A percentile compares a stretch with the other conserved stretches of the same genome.
phyloP scores from a whole-genome alignment of 2,888 invertebrate species.

The Ornithoptera alexandrae region DNA sequence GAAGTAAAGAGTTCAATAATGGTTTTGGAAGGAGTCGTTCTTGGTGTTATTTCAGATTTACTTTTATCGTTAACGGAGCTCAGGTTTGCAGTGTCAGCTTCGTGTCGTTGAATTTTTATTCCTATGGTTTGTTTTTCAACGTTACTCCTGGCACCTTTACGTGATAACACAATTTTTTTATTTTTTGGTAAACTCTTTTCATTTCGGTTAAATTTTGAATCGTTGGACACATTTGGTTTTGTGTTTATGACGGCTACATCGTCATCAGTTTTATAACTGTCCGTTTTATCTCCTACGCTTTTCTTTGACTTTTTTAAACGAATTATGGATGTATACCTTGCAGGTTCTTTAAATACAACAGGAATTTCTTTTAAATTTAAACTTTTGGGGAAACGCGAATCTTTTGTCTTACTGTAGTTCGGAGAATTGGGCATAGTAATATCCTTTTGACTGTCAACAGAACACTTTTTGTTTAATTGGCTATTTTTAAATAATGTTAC shows the following conservation, averaged over 20 bases:
- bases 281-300: constrained; percentile 13
- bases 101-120: constrained; percentile 30
- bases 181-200: constrained; percentile 13
- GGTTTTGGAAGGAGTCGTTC: not conserved
- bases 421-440: not conserved
- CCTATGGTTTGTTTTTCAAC: constrained; percentile 13
- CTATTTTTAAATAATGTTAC: constrained; percentile 31
- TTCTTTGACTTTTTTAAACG: constrained; percentile 19
- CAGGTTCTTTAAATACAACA: constrained; percentile 10
- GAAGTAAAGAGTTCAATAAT: constrained; percentile 3
- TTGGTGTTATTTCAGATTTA: constrained; percentile 13
- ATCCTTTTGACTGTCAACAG: constrained; percentile 20
- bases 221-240: constrained; percentile 1
- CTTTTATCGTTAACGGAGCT: not conserved
- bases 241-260: not conserved
- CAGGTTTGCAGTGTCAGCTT: not conserved
- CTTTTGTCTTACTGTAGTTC: not conserved
- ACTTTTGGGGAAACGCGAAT: not conserved
- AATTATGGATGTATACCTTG: constrained; percentile 7
- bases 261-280: constrained; percentile 5
- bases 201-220: not conserved
- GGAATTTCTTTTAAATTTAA: constrained; percentile 8
- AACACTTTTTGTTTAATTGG: constrained; percentile 31
- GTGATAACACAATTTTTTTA: constrained; percentile 18
- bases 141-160: constrained; percentile 18